These are phyloP conservation scores for Heliocidaris tuberculata DNA, from an alignment of 35 echinoderm and acorn worm species.

Conservation along the genomic window DNA sequence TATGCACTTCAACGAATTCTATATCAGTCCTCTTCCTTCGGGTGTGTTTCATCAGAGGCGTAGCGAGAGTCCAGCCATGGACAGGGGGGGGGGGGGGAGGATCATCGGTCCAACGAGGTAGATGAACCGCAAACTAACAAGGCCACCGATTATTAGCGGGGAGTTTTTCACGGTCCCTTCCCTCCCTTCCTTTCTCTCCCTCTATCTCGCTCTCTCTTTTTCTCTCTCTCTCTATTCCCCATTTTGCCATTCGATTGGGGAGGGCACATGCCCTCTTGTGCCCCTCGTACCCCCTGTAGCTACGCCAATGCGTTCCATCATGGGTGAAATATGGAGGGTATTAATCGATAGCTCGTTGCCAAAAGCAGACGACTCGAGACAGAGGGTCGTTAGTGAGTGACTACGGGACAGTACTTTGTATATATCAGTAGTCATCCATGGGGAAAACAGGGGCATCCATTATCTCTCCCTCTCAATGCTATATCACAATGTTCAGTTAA, in stretches of 20 bases:
- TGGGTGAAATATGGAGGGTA: neutral
- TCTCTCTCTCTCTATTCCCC: no score
- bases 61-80: no score
- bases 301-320: neutral
- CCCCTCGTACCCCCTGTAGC: no score
- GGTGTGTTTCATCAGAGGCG: neutral
- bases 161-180: no score
- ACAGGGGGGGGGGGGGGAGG: no score
- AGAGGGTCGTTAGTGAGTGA: neutral
- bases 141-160: no score
- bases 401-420: neutral
- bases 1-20: neutral
- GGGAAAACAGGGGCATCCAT: neutral
- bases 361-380: neutral
- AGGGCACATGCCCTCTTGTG: no score
- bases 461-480: neutral
- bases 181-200: no score
- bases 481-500: neutral
- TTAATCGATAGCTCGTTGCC: neutral
- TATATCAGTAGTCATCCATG: neutral
- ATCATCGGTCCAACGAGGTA: no score
- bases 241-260: no score
- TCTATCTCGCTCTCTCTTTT: no score
- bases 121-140: no score
- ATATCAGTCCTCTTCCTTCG: neutral